These are phyloP conservation scores for Crocodylus rhombifer DNA, from an alignment of 2,797 vertebrate genomes.

Conservation along the genomic window DNA sequence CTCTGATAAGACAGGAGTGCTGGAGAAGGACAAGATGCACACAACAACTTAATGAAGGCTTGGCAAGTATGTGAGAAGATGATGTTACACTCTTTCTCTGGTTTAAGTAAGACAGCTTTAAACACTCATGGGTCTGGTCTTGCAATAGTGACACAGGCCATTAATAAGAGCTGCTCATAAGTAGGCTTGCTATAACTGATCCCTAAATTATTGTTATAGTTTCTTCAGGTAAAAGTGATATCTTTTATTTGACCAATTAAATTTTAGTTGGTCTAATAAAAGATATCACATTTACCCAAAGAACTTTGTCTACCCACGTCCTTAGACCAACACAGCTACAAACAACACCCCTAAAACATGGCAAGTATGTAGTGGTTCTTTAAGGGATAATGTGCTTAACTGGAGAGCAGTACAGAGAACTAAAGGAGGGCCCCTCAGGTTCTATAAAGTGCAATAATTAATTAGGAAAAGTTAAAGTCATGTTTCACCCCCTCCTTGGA, in stretches of 20 bases:
- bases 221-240: no score
- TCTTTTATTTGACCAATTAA: no score
- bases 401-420: not conserved
- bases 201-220: no score
- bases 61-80: conserved; percentile 9
- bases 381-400: conserved; percentile 23
- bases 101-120: not conserved
- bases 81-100: not conserved
- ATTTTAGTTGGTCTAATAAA: no score
- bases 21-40: not conserved
- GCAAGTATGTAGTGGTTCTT: not conserved
- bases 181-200: no score
- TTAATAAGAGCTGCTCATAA: not conserved
- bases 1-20: conserved; percentile 66
- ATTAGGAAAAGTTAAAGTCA: not conserved
- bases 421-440: not conserved
- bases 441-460: not conserved
- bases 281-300: no score
- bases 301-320: no score
- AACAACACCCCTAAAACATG: no score
- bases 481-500: not conserved
- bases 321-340: no score
- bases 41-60: conserved; percentile 24
- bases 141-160: not conserved
- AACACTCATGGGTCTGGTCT: not conserved